phyloP scores from a whole-genome alignment of 1,140 invertebrate species.

The Triops cancriformis region DNA sequence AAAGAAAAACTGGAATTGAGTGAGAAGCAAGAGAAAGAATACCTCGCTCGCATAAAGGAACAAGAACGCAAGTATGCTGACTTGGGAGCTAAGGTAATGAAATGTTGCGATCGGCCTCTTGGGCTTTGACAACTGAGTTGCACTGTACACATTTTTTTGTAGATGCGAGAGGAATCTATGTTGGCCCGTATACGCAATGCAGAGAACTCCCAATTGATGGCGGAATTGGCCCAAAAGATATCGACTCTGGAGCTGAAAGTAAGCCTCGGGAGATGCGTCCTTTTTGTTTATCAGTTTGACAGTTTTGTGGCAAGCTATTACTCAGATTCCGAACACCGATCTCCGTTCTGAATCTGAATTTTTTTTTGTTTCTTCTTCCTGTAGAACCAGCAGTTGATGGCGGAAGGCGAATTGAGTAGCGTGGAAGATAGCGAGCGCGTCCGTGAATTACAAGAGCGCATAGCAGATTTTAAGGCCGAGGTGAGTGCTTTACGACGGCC shows the following conservation, averaged over 20 bases:
- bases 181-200: conserved; percentile 88
- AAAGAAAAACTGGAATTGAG: conserved; percentile 64
- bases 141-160: conserved; percentile 28
- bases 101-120: not conserved
- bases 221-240: conserved; percentile 90
- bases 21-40: conserved; percentile 61
- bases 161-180: conserved; percentile 89
- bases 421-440: conserved; percentile 72
- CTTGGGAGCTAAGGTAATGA: conserved; percentile 62
- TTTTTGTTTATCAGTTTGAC: conserved; percentile 9
- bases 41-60: conserved; percentile 67
- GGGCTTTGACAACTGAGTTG: not conserved
- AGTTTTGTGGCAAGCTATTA: not conserved
- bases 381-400: conserved; percentile 83
- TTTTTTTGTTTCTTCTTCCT: conserved; percentile 33
- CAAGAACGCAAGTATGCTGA: conserved; percentile 80
- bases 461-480: conserved; percentile 84
- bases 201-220: conserved; percentile 84
- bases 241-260: conserved; percentile 88
- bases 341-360: not conserved
- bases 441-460: conserved; percentile 78
- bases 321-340: not conserved
- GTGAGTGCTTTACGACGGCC: conserved; percentile 43
- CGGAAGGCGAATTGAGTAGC: conserved; percentile 75
- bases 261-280: conserved; percentile 26